Evolutionary conservation across 2,888 invertebrate species (phyloP), one percentile per base, ranked within the genome.

Genomic region (Nineta flava): DNA sequence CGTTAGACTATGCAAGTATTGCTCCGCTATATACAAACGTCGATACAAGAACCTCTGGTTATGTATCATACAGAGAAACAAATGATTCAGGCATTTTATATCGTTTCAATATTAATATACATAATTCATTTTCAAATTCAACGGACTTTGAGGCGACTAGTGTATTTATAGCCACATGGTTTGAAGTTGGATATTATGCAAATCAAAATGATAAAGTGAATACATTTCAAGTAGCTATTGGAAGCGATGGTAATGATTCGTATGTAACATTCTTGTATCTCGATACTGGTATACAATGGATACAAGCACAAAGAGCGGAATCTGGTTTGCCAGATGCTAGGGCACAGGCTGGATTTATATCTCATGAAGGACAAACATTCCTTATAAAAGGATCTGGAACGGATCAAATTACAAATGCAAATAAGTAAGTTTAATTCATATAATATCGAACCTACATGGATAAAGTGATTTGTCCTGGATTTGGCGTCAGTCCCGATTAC

Each of bases 21-120:
- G 88, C 94, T 0, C 87, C 88, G 0, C 83, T 94, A 58, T 92
- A 95, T 65, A 80, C 90, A 0, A 94, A 96, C 65, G 78, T 95
- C 4, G 95, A 96, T 63, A 88, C 84, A 0, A 74, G 81, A 1
- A 70, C 68, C 9, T 70, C 77, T 1, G 91, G 94, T 10, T 68
- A 72, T 5, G 77, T 94, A 54, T 83, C 79, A 57, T 87, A 84
- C 62, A 74, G 78, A 54, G 80, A 84, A 63, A 79, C 82, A 0
- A 66, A 75, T 53, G 74, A 80, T 53, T 66, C 73, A 0, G 71
- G 72, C 41, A 63, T 79, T n/a, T 61, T 86, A 26, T 61, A 72
- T 48, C 76, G 82, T 64, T 86, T 86, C 0, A 77, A 80, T 21
- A 74, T 77, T 51, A 76, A 81, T 54, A 73, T 95, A 2, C 77